Base-by-base conservation (phyloP, 2,888 invertebrate genomes). In the Oxyscelio sp. region DNA sequence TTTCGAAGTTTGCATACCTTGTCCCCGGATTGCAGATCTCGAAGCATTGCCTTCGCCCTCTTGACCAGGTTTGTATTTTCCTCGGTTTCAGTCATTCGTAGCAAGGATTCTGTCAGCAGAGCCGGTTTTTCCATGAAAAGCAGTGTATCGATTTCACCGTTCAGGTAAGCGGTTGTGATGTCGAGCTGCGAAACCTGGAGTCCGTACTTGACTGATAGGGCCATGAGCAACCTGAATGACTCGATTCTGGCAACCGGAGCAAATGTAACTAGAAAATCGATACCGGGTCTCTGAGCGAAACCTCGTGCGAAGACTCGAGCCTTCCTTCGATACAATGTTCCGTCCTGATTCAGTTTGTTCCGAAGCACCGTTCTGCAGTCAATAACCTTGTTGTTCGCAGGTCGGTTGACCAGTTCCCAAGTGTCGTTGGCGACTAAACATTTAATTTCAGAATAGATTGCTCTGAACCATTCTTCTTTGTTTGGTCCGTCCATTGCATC, bases 151-250 rank as follows among this genome's bases (percentile, higher is more conserved):
- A 87, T 43, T 0, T 63, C 38, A 3, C 90, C 89, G 50, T 90
- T 89, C 0, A 90, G 58, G 40, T 88, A 90, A 0, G 88, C 88
- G 0, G 86, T 88, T 0, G 81, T 75, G 5, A 90, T 71, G 40
- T 90, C 89, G 13, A 87, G 73, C 24, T 90, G 89, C 4, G 75
- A 31, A 1, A 90, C 79, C 9, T 75, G 13, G 78, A 90, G 63
- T 0, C 43, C 68, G 2, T 48, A 24, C 48, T 79, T 71, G 2
- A 68, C 86, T 0, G 88, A 85, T 9, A 88, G n/a, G 0, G 87
- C 58, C 22, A 87, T 65, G 1, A 87, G 6, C 5, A 85, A 15
- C 13, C 85, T n/a, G 4, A 88, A 61, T 0, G 88, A 87, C 17
- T 74, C 66, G 9, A 86, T 50, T 2, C 88, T 73, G 4, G 85